Evolutionary conservation across 2,797 vertebrate genomes (phyloP), one percentile per base, ranked within the genome.

Genomic region (Psittacula echo): DNA sequence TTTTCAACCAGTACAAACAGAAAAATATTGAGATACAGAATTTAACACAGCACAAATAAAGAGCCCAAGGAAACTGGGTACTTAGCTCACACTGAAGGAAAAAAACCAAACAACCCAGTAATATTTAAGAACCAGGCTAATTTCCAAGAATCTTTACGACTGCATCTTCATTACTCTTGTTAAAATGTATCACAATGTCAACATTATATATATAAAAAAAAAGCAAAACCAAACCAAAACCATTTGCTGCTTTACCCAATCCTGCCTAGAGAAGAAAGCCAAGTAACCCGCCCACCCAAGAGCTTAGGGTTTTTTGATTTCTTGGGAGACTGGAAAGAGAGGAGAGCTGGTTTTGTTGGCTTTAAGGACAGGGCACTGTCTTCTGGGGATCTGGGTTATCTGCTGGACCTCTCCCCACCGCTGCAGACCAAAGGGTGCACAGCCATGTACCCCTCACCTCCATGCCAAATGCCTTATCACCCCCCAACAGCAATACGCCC

Each of bases 361-460:
- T 18, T 41, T 26, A 47, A 9, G 7, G 37, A 44, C 8, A 67
- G 3, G 22, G 4, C 1, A 3, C 29, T 16, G 21, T 7, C 45
- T 51, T 17, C n/a, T 7, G 39, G 30, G 53, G 13, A 62, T 26
- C 1, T 32, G 9, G 6, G 5, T 10, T 77, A 29, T 47, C 18
- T n/a, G 7, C 12, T 1, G 1, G 29, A 79, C 21, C 58, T 44
- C 27, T n/a, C 14, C 13, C 30, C 26, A 27, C 8, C 1, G 0
- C 39, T 19, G 6, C 30, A 53, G 26, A 66, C 34, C 12, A 26
- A 19, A 10, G 20, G 11, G 4, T 24, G 19, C 29, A 27, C 0
- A 1, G 18, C 18, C 32, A 62, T 0, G 1, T 9, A 13, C 7
- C 11, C 12, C 54, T 14, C 13, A 0, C 3, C 10, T 24, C 11